Evolutionary conservation across 1,140 invertebrate genomes (phyloP), one percentile per base, ranked within the genome.

Genomic region (Drosophila azteca): DNA sequence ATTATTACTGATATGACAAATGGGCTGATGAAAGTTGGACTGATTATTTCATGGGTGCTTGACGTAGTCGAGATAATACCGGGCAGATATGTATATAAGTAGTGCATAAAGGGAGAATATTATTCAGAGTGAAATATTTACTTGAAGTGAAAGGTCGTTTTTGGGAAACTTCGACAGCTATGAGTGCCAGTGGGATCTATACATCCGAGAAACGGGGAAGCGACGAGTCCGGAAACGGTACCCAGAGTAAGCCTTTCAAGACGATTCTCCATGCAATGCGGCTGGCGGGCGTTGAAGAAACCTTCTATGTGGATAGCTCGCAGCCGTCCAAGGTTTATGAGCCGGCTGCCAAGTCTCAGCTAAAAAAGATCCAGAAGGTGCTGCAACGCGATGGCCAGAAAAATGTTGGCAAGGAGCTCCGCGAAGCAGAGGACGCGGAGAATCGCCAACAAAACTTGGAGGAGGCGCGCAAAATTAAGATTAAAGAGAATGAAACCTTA

Each of bases 321-420:
- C 95, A 96, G 73, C 95, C 95, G 52, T 93, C 93, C 68, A 93
- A 93, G 82, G 92, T 92, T 13, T 99, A 94, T 92, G 97, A 98
- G 73, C 92, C 94, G 2, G 96, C 95, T 26, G 95, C 98, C 0
- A 99, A 99, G 91, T 95, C 97, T 0, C 98, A 99, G 83, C 84
- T 99, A 51, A 99, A 99, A 83, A 99, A 99, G 92, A 93, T 97
- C 2, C 95, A 96, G 39, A 99, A 99, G 92, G 94, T 98, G 20
- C 99, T 95, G 94, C 91, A 94, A 4, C 93, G 96, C 78, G 97
- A 99, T 83, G 92, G 94, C 39, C 92, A 96, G 63, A 99, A 99
- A 90, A 94, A 93, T 59, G 94, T 94, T 11, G 96, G 97, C 3
- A 96, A 96, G 80, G 93, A 93, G 0, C 95, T 96, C 70, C 96